Evolutionary conservation across 1,140 invertebrate species (phyloP).

Genomic region (Platorchestia sp.): DNA sequence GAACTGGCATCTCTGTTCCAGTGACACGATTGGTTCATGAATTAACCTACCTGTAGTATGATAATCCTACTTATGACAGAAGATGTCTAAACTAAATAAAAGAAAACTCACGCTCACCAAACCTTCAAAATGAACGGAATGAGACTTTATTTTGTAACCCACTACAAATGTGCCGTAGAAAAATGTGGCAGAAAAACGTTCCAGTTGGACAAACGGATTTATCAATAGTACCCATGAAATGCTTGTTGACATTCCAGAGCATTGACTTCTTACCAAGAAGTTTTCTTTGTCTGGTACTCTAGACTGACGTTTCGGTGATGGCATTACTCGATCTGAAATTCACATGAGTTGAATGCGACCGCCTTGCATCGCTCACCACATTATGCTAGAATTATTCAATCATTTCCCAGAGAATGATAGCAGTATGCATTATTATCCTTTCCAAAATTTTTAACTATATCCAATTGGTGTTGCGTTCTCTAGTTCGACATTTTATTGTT

Average conservation of each 20-base stretch:
- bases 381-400: background rate
- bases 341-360: background rate
- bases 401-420: background rate
- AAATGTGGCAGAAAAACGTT: no score
- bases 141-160: background rate
- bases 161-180: background rate
- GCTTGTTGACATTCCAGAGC: background rate
- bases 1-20: background rate
- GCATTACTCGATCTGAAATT: background rate
- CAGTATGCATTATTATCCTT: background rate
- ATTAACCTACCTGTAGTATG: background rate
- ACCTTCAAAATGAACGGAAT: background rate
- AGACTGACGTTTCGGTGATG: background rate
- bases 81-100: background rate
- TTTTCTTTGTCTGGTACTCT: background rate
- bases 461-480: background rate
- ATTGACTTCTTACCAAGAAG: background rate
- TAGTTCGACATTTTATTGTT: background rate
- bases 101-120: background rate
- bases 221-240: background rate
- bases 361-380: background rate
- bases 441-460: background rate
- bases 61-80: background rate
- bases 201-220: background rate
- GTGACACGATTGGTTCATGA: constrained; percentile 29